Conservation (phyloP, 2,888 invertebrate genomes). For the Auanema freiburgensis region DNA sequence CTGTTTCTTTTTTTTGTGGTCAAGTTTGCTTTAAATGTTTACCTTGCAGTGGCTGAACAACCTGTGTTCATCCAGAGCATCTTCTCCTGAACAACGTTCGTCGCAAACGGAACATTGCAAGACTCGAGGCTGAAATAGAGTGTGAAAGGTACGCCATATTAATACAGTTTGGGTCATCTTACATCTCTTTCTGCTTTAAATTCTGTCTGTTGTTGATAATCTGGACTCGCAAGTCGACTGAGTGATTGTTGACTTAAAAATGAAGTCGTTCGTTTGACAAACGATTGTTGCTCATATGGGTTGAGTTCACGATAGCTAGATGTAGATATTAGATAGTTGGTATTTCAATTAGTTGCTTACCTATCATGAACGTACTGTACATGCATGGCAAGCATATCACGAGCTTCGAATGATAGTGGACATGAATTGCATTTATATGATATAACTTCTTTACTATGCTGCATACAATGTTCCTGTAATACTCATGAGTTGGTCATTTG, state of each 20-base stretch:
- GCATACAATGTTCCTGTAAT: conserved; percentile 28
- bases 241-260: too few relatives aligned
- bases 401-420: conserved; percentile 18
- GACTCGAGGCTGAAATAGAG: conserved; percentile 14
- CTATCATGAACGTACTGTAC: conserved; percentile 38
- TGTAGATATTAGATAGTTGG: too few relatives aligned
- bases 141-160: not conserved
- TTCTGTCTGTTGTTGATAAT: too few relatives aligned
- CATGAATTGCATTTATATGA: conserved; percentile 30
- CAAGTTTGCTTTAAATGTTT: not conserved
- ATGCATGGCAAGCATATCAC: conserved; percentile 23
- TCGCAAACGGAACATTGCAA: conserved; percentile 41
- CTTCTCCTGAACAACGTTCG: conserved; percentile 35
- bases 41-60: conserved; percentile 36
- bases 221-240: too few relatives aligned
- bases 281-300: not conserved
- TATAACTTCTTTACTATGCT: conserved; percentile 23
- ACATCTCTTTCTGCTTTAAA: too few relatives aligned
- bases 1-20: not conserved
- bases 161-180: not conserved
- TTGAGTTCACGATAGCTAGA: not conserved
- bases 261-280: not conserved
- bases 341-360: too few relatives aligned
- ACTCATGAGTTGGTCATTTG: not conserved
- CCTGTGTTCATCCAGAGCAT: conserved; percentile 39